Base-by-base conservation (phyloP, 2,797 vertebrate species). In the Xiphophorus birchmanni region DNA sequence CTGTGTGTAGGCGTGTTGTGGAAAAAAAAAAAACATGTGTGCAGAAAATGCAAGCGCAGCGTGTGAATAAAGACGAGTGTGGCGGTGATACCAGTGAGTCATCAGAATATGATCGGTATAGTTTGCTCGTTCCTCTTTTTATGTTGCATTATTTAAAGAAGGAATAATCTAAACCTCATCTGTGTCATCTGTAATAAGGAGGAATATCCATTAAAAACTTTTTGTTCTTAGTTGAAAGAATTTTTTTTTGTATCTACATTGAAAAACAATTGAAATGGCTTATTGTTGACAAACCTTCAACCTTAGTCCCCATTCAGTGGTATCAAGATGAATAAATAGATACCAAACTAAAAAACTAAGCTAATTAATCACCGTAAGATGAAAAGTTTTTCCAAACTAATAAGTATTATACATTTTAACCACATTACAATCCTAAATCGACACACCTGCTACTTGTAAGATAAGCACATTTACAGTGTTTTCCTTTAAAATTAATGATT, bases 1-100 rank as follows among this genome's bases (percentile, higher is more conserved):
- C 45, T 78, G 65, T 74, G 65, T 45, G 86, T 85, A 79, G 82
- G 90, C 86, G 87, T 90, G 80, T 80, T 89, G 73, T 79, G 69
- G 0, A 32, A 29, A 60, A 60, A 65, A 65, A 84, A 82, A 87
- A 85, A 72, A 75, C 6, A 48, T 2, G 2, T 65, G 73, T 76
- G 76, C 56, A 48, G 18, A 67, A 79, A 84, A n/a, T 80, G 47
- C 77, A 76, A 82, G 73, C 63, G 69, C 63, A 73, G 9, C 18
- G 58, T 80, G 79, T 78, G 58, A 81, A 81, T 71, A 56, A 84
- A 74, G 84, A 83, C 23, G 1, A 79, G 75, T 76, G 71, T 83
- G 67, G 75, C 77, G 40, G 10, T 21, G 52, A 83, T 74, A 44
- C 60, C 32, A 82, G 65, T 87, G 89, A 91, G 81, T 90, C 89